Evolutionary conservation across 30 jellyfish, hydroid and myxozoan genomes (phyloP), one percentile per base, ranked within the genome.

Genomic region (Phacellophora camtschatica): DNA sequence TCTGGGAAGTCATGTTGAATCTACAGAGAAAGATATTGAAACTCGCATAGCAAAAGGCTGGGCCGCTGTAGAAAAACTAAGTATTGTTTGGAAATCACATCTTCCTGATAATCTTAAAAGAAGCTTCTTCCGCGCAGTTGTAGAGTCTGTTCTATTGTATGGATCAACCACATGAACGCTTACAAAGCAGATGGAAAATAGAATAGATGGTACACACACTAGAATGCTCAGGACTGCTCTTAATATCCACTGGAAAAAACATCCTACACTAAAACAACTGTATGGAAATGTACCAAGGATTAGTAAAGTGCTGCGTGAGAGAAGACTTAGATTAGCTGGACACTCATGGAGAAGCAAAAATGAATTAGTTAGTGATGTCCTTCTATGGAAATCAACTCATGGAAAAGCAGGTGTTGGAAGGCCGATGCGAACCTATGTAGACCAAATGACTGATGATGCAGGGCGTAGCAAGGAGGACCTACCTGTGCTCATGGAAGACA

Each of bases 81-180:
- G 58, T 19, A 39, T 20, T 58, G 37, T 57, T 24, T 75, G 88
- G 84, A 75, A 57, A 31, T 75, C 88, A 12, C 9, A 41, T 39
- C 74, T 75, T 15, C 0, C 13, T 12, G 25, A 57, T 9, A 1
- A 75, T 7, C 18, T 54, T n/a, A 75, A 75, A 33, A 56, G 25
- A 16, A 72, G n/a, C 31, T 24, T 67, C 8, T 37, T 29, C 24
- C 6, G 84, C 41, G 16, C 11, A 48, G n/a, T n/a, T n/a, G n/a
- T n/a, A n/a, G n/a, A n/a, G n/a, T n/a, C n/a, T 19, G 37, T 74
- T 43, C 74, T 74, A 5, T 71, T 30, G 13, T 35, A 74, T 57
- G 87, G 88, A 23, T 55, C 88, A 31, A 34, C 33, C 9, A 57
- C 84, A n/a, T 74, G 87, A 87, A 74, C 70, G 19, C 30, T 42